Evolutionary conservation across 2,888 invertebrate species (phyloP).

Genomic region (Harpalus rubripes): DNA sequence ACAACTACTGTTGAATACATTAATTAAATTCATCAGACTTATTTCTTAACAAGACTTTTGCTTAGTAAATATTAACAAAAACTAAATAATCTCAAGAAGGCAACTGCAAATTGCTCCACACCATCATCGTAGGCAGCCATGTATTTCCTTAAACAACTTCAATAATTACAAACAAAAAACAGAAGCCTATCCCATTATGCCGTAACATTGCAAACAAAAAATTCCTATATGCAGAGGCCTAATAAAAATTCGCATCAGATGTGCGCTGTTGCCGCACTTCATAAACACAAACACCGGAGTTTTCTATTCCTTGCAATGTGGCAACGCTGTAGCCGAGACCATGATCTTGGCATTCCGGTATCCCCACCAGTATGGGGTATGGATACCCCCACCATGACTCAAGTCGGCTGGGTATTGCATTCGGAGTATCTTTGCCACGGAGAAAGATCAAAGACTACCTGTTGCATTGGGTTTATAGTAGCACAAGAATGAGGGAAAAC

Average conservation of each 20-base stretch:
- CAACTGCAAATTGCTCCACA: conserved; percentile 8
- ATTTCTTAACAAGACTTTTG: background rate
- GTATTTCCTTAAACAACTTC: conserved; percentile 39
- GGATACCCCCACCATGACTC: conserved; percentile 39
- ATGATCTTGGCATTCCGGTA: conserved; percentile 76
- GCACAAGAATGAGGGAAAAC: background rate
- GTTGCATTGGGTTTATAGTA: conserved; percentile 14
- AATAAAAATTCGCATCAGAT: conserved; percentile 56
- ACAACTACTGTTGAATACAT: background rate
- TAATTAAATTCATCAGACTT: background rate
- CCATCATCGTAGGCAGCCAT: conserved; percentile 9
- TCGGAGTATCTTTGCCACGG: conserved; percentile 68
- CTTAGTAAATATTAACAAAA: conserved; percentile 12
- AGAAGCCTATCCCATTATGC: conserved; percentile 49
- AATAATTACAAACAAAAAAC: conserved; percentile 50
- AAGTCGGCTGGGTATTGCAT: conserved; percentile 68
- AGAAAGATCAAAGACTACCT: conserved; percentile 45
- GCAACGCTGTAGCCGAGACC: conserved; percentile 73
- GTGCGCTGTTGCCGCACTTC: conserved; percentile 68
- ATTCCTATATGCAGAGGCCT: conserved; percentile 45
- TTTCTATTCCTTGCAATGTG: conserved; percentile 69
- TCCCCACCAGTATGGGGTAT: conserved; percentile 70
- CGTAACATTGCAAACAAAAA: conserved; percentile 43
- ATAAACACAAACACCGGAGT: conserved; percentile 37
- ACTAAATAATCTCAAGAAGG: conserved; percentile 8